Conservation (phyloP, 2,797 vertebrate genomes). For the Propithecus deckenii region DNA sequence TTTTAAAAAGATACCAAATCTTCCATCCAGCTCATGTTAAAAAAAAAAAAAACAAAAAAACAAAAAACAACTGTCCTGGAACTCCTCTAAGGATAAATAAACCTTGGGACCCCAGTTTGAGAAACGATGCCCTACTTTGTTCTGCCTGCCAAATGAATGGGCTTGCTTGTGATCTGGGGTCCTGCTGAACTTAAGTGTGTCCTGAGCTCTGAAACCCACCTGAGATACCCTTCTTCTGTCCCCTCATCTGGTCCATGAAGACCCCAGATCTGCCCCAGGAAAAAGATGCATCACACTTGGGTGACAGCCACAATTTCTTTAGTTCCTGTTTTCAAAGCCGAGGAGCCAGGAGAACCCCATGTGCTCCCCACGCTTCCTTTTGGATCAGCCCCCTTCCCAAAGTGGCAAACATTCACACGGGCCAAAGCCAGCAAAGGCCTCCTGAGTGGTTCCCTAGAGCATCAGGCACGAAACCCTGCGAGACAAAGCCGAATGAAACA, state of each 20-base stretch:
- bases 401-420: neutral
- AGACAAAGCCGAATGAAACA: conserved; percentile 68
- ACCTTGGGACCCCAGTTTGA: neutral
- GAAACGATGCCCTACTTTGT: neutral
- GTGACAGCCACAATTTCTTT: neutral
- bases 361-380: neutral
- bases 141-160: neutral
- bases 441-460: neutral
- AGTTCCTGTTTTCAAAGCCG: neutral
- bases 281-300: neutral
- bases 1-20: neutral
- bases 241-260: neutral
- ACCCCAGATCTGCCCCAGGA: neutral
- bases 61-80: neutral
- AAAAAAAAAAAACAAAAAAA: neutral
- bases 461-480: neutral
- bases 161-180: neutral
- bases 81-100: neutral
- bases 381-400: neutral
- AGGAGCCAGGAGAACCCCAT: neutral
- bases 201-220: neutral
- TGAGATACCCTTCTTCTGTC: neutral
- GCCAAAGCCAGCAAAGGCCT: neutral
- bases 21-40: neutral
- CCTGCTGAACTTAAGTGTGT: neutral